Evolutionary conservation across 2,113 vertebrate species (phyloP), one percentile per base, ranked within the genome.

Genomic region (Noturus placidus): DNA sequence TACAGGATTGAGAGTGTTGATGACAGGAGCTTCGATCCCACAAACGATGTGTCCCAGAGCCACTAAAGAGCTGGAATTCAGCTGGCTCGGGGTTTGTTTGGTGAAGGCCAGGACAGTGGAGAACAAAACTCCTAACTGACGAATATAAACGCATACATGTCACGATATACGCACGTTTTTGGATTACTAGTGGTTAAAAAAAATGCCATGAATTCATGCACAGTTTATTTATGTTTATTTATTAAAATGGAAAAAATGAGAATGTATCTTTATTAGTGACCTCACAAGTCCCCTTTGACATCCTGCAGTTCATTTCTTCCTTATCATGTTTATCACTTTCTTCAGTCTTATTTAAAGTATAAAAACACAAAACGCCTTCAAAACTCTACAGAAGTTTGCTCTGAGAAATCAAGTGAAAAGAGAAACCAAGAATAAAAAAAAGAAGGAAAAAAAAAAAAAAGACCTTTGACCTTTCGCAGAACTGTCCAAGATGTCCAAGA

Each of bases 41-140:
- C 96, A 96, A 79, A 96, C 83, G 13, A 94, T 93, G 90, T 96
- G 65, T 65, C 96, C 96, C 91, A 96, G 88, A 1, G 95, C 92
- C 65, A 95, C 95, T 82, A 96, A 89, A 0, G 74, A 93, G 92
- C 94, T 95, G 89, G 95, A 94, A 90, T 94, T 93, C 6, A 96
- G 91, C 89, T 94, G 93, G 76, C 87, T 94, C 0, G 93, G 88
- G 56, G 70, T 93, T 89, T 85, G 87, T 84, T 90, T 92, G 86
- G 92, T 95, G 65, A 94, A 93, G 89, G 92, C 94, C 35, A 96
- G 87, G 56, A 94, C 83, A 3, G 81, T 42, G 25, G 89, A 87
- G 85, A 94, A 96, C 69, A 96, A 89, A 2, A 90, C 59, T 70
- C 89, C 84, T 74, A 95, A 91, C 96, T 96, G 88, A 8, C 57